phyloP scores from a whole-genome alignment of 2,113 vertebrate genomes.

The Pseudopipra pipra region DNA sequence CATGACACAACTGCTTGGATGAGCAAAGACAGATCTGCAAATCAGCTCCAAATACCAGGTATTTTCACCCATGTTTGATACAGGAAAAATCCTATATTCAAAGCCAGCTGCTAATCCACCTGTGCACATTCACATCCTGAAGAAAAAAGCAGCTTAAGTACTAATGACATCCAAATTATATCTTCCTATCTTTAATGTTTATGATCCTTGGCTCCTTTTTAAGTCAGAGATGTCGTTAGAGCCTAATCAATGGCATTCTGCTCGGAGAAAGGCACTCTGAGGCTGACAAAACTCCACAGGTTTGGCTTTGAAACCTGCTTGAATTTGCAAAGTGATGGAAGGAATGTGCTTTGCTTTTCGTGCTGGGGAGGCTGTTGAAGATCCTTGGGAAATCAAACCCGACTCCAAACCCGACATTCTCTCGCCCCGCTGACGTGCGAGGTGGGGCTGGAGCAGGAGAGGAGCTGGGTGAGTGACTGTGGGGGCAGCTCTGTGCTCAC shows the following conservation, averaged over 20 bases:
- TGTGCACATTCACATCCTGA: not conserved
- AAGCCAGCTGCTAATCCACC: constrained; percentile 16
- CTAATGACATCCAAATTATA: constrained; percentile 27
- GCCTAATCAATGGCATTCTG: constrained; percentile 54
- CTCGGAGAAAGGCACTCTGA: not conserved
- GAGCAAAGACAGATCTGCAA: not conserved
- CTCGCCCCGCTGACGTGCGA: not conserved
- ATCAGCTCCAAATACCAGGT: not conserved
- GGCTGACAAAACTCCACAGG: not conserved
- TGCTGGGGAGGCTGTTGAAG: not conserved
- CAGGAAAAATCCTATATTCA: not conserved
- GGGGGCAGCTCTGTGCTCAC: rapidly evolving
- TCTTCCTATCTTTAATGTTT: not conserved
- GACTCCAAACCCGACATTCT: rapidly evolving
- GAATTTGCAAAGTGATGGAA: not conserved
- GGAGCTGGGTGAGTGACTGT: rapidly evolving
- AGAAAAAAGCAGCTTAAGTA: not conserved
- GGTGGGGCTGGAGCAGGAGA: not conserved
- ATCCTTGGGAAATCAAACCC: not conserved
- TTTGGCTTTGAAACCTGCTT: constrained; percentile 1
- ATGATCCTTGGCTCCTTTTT: not conserved
- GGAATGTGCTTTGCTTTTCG: not conserved
- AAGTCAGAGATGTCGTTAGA: not conserved
- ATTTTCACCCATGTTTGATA: not conserved
- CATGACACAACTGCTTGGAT: not conserved